Evolutionary conservation across 1,140 invertebrate genomes (phyloP).

Genomic region (Batillaria attramentaria): DNA sequence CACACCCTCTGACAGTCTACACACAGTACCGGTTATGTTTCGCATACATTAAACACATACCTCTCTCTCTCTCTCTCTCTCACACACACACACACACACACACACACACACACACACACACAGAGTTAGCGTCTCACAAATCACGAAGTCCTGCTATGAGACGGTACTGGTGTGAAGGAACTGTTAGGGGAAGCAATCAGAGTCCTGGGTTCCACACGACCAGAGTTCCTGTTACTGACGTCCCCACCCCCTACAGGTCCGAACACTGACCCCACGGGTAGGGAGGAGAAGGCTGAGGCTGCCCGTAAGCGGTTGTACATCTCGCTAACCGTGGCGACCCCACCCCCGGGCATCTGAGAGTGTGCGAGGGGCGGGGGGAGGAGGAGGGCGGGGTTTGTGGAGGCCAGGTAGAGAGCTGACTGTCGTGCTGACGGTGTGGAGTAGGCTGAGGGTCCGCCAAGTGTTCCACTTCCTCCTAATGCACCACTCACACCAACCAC

Average conservation of each 20-base stretch:
- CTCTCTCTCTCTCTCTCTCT: background rate
- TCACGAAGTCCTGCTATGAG: constrained; percentile 20
- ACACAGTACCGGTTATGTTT: too few relatives aligned
- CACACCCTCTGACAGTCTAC: too few relatives aligned
- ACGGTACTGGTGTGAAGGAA: constrained; percentile 19
- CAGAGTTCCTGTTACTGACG: background rate
- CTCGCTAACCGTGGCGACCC: background rate
- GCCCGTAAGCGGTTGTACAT: constrained; percentile 21
- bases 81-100: constrained; percentile 3
- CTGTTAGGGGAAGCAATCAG: constrained; percentile 25
- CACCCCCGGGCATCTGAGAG: background rate
- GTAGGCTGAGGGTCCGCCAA: background rate
- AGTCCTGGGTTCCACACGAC: background rate
- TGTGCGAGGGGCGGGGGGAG: constrained; percentile 19
- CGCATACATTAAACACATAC: background rate
- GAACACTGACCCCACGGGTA: background rate
- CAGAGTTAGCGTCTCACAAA: background rate
- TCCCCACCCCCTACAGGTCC: background rate
- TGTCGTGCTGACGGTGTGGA: background rate
- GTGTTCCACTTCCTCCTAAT: too few relatives aligned
- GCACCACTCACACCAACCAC: too few relatives aligned
- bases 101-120: background rate
- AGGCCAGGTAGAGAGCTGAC: background rate
- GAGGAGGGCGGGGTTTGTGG: background rate
- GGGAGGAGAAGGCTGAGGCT: constrained; percentile 1